A percentile compares a stretch with the other conserved stretches of the same genome.
These are phyloP conservation scores for Chaetophractus vellerosus DNA, from an alignment of 2,797 vertebrate genomes.

Conservation along the genomic window DNA sequence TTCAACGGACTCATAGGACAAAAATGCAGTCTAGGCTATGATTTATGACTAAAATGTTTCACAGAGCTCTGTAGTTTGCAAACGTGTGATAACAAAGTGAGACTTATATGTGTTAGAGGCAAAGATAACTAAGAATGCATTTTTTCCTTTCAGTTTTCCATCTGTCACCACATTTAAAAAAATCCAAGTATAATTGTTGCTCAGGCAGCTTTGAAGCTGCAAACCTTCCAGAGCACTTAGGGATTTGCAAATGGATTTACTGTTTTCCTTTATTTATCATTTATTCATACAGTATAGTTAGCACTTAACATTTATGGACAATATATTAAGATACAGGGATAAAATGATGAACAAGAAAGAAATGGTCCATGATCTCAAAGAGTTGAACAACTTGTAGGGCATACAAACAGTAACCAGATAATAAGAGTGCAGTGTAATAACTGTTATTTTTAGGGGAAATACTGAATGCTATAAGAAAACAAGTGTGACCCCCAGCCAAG, in stretches of 20 bases:
- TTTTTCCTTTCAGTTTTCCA: background rate
- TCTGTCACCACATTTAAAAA: conserved; percentile 23
- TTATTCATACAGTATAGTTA: background rate
- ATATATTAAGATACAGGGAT: background rate
- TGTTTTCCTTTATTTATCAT: conserved; percentile 32
- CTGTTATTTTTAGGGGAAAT: background rate
- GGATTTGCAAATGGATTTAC: background rate
- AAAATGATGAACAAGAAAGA: background rate
- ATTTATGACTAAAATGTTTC: background rate
- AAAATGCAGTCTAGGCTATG: background rate
- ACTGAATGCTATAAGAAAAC: background rate
- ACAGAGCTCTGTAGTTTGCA: conserved; percentile 25
- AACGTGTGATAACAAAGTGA: background rate
- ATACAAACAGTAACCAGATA: background rate
- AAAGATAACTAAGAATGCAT: background rate
- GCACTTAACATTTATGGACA: background rate
- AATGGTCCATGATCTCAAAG: background rate
- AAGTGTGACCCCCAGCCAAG: background rate
- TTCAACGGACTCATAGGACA: background rate
- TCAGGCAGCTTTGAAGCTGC: background rate
- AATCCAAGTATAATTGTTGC: background rate
- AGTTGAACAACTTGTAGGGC: background rate
- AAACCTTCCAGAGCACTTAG: background rate
- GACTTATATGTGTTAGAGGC: background rate
- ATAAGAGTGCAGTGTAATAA: background rate